Evolutionary conservation across 1,140 invertebrate genomes (phyloP), one percentile per base, ranked within the genome.

Genomic region (Anadara kagoshimensis): DNA sequence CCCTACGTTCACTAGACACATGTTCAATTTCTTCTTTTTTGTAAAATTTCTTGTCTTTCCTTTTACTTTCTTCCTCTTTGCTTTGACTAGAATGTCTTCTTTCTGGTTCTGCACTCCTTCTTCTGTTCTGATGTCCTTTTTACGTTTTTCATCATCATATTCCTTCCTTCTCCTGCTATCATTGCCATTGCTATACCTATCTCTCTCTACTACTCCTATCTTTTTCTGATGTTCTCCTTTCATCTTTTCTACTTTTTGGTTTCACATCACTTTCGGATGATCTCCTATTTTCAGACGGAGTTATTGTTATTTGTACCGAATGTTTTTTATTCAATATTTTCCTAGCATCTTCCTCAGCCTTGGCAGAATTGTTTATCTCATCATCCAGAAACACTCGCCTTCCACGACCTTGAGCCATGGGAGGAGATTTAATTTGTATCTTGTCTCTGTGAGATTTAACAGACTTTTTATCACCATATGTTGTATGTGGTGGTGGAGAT

Each of bases 261-360:
- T 45, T 64, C 26, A 43, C 54, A 4, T 75, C 72, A 41, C 56
- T 47, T 10, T 72, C 62, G 22, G 62, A 57, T 26, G 36, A 22
- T 44, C 63, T 62, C 20, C 36, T 53, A 26, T 59, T 72, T 12
- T 72, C 69, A 22, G n/a, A 14, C 7, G 65, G 58, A 16, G 73
- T 69, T 11, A 75, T 70, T n/a, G 82, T 83, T n/a, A 81, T 80
- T 54, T 81, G 75, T 66, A 80, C 76, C 20, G 74, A 78, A 29
- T 53, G 62, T 63, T 76, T 57, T 45, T 67, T 74, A 54, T 59
- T 75, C 16, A 65, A 65, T 1, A 80, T 81, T 68, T 59, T 75
- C 18, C 74, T 77, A 11, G 77, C 73, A 22, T 73, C 77, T 26
- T 75, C 73, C 12, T 69, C 68, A 20, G 22, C 66, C 45, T 53